Base-by-base conservation (phyloP, 1,140 invertebrate genomes). In the Rhyacophila brunnea region DNA sequence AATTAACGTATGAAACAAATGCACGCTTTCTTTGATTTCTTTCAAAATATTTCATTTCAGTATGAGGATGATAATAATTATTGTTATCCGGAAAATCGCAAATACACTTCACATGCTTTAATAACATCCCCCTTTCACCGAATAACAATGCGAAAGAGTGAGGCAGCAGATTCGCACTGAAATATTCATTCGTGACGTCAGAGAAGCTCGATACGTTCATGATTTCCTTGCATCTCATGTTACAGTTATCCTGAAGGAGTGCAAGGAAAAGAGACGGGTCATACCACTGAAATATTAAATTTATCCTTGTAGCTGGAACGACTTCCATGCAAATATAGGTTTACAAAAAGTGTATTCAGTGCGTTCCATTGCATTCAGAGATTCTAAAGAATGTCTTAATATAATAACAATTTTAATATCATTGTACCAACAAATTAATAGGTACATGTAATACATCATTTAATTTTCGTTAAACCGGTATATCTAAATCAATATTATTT, bases 181-280 rank as follows among this genome's bases (percentile, higher is more conserved):
- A 57, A 57, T 57, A 57, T 57, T 57, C 54, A 57, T 57, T 45
- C 35, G 45, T 57, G 54, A 57, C 54, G 54, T 57, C 54, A 57
- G 45, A 49, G 44, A 43, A 43, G 54, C 45, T 57, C 54, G 45
- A 57, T 57, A 57, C 46, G 54, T 49, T 49, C 46, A 48, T 57
- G 54, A 49, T 57, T 40, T 57, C 34, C n/a, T 38, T 28, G 17
- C 45, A 35, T 57, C 54, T 47, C 54, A 13, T 15, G 38, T 15
- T 40, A n/a, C 38, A 40, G 15, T 40, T 28, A 10, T 48, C 35
- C 6, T 6, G 36, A 44, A 46, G 11, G 23, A 38, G 44, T 15
- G 45, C 19, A n/a, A 2, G 13, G 13, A 23, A 48, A 44, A 10
- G 54, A 48, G 54, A 57, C 19, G 17, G 45, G 23, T 32, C 14